A percentile compares a stretch with the other conserved stretches of the same genome.
These are phyloP conservation scores for Copidosoma floridanum DNA, from an alignment of 1,140 invertebrate genomes.

Conservation along the genomic window DNA sequence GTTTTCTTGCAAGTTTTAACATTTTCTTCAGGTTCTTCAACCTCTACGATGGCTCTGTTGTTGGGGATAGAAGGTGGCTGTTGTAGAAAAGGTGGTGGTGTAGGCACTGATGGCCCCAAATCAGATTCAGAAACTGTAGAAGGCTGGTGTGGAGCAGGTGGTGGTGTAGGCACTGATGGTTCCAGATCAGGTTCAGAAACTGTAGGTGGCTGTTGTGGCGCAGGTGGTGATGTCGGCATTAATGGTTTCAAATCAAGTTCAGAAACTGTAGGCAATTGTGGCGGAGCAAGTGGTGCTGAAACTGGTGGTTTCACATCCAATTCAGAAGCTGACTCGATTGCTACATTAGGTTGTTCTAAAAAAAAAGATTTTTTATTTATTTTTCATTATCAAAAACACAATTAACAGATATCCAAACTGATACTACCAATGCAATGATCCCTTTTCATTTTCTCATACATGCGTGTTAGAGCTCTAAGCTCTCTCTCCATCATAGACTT, in stretches of 20 bases:
- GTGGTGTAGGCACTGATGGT: not conserved
- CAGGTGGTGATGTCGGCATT: not conserved
- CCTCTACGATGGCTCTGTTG: not conserved
- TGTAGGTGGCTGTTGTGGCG: not conserved
- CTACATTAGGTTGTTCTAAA: not conserved
- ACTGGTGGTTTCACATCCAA: not conserved
- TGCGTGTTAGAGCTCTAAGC: slow-evolving; percentile 43
- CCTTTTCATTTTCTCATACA: slow-evolving; percentile 31
- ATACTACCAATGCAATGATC: slow-evolving; percentile 25
- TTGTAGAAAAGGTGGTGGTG: not conserved
- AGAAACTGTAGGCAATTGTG: too few relatives aligned
- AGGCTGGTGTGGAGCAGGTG: not conserved
- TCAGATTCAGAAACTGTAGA: not conserved
- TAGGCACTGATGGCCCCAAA: not conserved
- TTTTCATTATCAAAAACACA: not conserved
- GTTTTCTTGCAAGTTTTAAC: not conserved
- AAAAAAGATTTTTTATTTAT: too few relatives aligned
- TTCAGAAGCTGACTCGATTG: not conserved
- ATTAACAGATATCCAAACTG: not conserved
- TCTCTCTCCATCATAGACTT: slow-evolving; percentile 50
- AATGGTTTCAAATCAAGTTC: too few relatives aligned
- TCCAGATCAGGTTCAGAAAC: not conserved
- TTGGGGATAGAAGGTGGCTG: not conserved
- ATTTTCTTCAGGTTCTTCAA: not conserved
- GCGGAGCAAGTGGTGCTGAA: not conserved